Evolutionary conservation across 2,113 vertebrate species (phyloP).

Genomic region (Ailuropoda melanoleuca): DNA sequence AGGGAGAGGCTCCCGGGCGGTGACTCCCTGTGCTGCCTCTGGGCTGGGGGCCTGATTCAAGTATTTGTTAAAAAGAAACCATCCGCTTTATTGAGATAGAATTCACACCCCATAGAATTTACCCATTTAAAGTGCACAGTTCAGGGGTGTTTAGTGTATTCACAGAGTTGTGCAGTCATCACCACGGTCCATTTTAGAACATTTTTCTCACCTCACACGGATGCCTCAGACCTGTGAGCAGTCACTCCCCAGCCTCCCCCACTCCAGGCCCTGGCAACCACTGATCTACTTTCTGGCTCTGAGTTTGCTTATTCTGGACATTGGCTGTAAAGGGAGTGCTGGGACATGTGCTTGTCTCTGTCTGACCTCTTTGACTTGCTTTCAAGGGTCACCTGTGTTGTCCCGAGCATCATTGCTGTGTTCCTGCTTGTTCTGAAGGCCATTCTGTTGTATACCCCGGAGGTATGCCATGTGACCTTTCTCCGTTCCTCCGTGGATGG

Average conservation of each 20-base stretch:
- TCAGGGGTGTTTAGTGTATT: not conserved
- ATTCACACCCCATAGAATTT: not conserved
- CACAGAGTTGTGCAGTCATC: not conserved
- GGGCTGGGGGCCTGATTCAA: not conserved
- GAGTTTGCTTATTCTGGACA: not conserved
- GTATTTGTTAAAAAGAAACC: not conserved
- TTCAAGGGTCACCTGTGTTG: accelerated
- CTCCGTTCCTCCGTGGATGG: not conserved
- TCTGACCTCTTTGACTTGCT: not conserved
- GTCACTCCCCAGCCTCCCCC: too few species aligned
- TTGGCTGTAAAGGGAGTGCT: not conserved
- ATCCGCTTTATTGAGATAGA: not conserved
- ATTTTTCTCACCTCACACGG: not conserved
- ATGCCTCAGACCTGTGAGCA: not conserved
- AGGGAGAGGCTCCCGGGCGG: not conserved
- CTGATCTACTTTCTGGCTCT: not conserved
- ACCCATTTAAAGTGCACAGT: not conserved
- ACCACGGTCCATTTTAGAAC: not conserved
- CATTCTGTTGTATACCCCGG: accelerated
- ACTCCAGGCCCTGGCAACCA: not conserved
- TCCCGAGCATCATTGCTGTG: accelerated
- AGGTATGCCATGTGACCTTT: not conserved
- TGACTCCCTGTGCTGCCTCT: accelerated
- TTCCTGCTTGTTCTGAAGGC: not conserved
- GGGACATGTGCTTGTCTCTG: accelerated